A percentile compares a stretch with the other conserved stretches of the same genome.
Conservation (phyloP, 2,888 invertebrate genomes). For the Melinaea marsaeus region DNA sequence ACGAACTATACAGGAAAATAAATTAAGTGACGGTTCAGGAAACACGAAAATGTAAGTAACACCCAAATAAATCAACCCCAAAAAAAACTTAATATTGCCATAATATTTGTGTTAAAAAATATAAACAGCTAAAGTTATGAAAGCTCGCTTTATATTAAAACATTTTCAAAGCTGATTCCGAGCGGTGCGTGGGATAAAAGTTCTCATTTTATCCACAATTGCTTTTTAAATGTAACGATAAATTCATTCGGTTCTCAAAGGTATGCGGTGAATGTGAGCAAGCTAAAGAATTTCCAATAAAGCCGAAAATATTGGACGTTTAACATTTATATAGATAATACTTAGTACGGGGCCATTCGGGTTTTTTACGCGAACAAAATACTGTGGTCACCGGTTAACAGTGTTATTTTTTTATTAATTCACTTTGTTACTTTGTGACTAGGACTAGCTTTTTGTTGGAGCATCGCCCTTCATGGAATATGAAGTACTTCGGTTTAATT, state of each 20-base stretch:
- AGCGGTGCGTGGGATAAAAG: slow-evolving; percentile 23
- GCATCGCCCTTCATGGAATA: no score
- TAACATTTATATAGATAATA: slow-evolving; percentile 28
- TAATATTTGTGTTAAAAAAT: slow-evolving; percentile 3
- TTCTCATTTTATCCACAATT: slow-evolving; percentile 34
- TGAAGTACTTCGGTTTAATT: no score
- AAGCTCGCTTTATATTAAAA: slow-evolving; percentile 13
- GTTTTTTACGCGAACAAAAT: background rate
- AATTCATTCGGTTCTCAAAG: slow-evolving; percentile 53
- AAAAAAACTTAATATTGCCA: no score
- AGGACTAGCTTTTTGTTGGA: no score
- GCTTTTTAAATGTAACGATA: slow-evolving; percentile 40
- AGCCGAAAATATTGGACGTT: slow-evolving; percentile 35
- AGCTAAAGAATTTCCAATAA: slow-evolving; percentile 57
- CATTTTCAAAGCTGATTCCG: slow-evolving; percentile 16
- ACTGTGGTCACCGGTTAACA: no score
- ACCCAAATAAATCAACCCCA: no score
- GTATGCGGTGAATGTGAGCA: slow-evolving; percentile 38
- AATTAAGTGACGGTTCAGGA: no score
- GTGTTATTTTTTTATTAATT: no score
- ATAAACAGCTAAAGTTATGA: slow-evolving; percentile 11
- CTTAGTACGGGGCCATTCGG: slow-evolving; percentile 11
- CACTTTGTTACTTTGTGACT: no score
- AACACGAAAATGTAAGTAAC: no score
- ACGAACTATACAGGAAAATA: no score